Evolutionary conservation across 1,140 invertebrate species (phyloP), one percentile per base, ranked within the genome.

Genomic region (Ylistrum balloti): DNA sequence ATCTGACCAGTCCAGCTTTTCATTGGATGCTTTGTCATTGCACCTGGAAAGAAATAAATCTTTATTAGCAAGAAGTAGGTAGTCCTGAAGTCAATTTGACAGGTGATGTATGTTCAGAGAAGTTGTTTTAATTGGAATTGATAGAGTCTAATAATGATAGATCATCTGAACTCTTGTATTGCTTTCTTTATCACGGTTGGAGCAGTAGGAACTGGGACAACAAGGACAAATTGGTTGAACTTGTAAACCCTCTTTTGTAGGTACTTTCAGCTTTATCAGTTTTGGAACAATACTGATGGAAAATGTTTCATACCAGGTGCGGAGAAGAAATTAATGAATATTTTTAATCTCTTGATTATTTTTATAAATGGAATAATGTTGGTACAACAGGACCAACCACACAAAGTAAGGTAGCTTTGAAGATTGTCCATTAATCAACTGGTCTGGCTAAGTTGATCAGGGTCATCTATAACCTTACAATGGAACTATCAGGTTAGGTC

Each of bases 391-490:
- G 2, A 7, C 56, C 56, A 28, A 28, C n/a, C 56, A n/a, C 20
- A 2, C 9, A 74, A 28, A 74, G 22, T 28, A 22, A 74, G 56
- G 20, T n/a, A 74, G 56, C 56, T 3, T 74, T 74, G 22, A 22
- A 56, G 45, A 74, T 74, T 22, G 22, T 74, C 20, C 56, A 74
- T 74, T 74, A 74, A 74, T 74, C 56, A 74, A 74, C 56, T 74
- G n/a, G n/a, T n/a, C 22, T 28, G n/a, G 56, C 56, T 74, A 74
- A 38, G 56, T 28, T 74, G 22, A 74, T 74, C 56, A 74, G 22
- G 11, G 56, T 74, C 56, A 74, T 74, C 56, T 74, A 74, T 74
- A 74, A 74, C n/a, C 56, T 74, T 74, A 74, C 56, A 74, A 74
- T 74, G n/a, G 56, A 74, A 74, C 22, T 28, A 74, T 74, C 56